Evolutionary conservation across 2,888 invertebrate species (phyloP).

Genomic region (Trachelus troglodyta): DNA sequence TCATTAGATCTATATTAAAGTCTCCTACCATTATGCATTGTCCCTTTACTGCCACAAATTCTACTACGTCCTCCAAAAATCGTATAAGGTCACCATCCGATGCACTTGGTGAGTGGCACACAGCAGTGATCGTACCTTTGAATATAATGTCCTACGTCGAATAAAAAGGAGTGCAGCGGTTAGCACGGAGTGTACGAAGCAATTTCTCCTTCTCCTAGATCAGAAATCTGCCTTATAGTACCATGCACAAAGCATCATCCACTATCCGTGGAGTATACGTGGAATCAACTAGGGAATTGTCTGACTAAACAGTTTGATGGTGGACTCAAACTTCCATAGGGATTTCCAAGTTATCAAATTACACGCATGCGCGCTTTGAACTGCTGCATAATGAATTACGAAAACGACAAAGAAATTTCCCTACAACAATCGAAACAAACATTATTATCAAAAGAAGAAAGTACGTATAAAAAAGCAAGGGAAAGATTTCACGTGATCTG

Average conservation of each 20-base stretch:
- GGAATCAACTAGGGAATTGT: not conserved
- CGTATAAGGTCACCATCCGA: too few species aligned
- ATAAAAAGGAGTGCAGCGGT: not conserved
- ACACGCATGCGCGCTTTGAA: too few species aligned
- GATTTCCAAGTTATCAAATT: not conserved
- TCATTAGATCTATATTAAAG: too few species aligned
- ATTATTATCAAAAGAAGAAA: not conserved
- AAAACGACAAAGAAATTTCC: not conserved
- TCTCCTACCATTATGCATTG: too few species aligned
- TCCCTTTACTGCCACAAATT: too few species aligned
- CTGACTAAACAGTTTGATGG: not conserved
- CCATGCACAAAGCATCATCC: not conserved
- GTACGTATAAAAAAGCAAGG: not conserved
- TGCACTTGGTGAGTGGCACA: too few species aligned
- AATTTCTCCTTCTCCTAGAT: not conserved
- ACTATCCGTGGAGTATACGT: not conserved
- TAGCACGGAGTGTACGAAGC: not conserved
- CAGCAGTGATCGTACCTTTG: too few species aligned
- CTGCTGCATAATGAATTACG: not conserved
- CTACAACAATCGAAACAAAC: not conserved
- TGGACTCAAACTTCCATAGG: not conserved
- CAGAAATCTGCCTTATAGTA: not conserved
- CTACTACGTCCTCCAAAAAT: too few species aligned
- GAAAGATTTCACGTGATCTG: not conserved
- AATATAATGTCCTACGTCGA: not conserved